Evolutionary conservation across 2,888 invertebrate genomes (phyloP).

Genomic region (Lithophane leautieri): DNA sequence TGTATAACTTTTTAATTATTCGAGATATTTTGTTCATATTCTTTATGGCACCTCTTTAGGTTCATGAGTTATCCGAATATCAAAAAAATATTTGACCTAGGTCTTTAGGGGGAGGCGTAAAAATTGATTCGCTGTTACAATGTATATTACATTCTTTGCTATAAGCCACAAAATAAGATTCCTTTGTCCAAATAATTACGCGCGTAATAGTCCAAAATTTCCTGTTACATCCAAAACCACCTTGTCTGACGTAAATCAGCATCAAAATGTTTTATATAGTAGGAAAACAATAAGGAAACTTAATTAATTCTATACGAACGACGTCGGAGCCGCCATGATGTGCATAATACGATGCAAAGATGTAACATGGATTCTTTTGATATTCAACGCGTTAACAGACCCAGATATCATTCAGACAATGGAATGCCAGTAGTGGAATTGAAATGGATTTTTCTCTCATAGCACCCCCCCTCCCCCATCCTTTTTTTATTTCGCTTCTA

Average conservation of each 20-base stretch:
- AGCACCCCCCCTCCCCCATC: not conserved
- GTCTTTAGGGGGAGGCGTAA: no score
- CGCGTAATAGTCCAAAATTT: not conserved
- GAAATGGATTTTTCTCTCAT: slow-evolving; percentile 37
- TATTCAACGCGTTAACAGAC: slow-evolving; percentile 27
- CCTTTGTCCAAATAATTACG: not conserved
- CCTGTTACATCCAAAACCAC: not conserved
- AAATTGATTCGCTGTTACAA: no score
- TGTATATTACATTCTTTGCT: no score
- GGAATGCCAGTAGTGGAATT: slow-evolving; percentile 33
- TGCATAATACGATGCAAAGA: not conserved
- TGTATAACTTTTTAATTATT: no score
- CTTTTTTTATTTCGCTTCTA: not conserved
- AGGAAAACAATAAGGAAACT: slow-evolving; percentile 51
- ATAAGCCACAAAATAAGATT: not conserved
- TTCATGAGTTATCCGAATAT: no score
- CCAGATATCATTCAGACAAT: slow-evolving; percentile 38
- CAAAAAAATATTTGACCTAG: no score
- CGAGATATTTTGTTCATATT: no score
- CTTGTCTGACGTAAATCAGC: not conserved
- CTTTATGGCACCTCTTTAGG: no score
- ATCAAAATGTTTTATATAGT: not conserved
- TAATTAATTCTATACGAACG: not conserved
- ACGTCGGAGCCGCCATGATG: not conserved
- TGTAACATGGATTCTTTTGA: not conserved